Evolutionary conservation across 2,113 vertebrate species (phyloP).

Genomic region (Muscicapa adusta): DNA sequence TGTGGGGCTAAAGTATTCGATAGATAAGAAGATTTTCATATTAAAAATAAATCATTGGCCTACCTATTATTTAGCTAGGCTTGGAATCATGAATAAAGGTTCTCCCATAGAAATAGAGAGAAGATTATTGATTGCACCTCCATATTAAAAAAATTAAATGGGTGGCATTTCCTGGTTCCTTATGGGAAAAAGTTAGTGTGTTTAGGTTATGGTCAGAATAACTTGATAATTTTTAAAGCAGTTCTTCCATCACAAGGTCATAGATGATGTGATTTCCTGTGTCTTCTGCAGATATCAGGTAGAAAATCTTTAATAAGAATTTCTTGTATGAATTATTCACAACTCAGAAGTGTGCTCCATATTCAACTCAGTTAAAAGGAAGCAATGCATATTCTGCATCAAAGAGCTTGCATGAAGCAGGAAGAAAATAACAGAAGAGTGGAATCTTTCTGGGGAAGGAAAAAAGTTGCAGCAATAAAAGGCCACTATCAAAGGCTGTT

Average conservation of each 20-base stretch:
- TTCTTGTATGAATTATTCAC: conserved; percentile 21
- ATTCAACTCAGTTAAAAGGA: conserved; percentile 10
- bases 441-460: neutral
- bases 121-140: conserved; percentile 46
- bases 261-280: neutral
- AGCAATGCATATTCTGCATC: neutral
- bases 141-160: conserved; percentile 24
- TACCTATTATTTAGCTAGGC: conserved; percentile 70
- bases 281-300: neutral
- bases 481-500: neutral
- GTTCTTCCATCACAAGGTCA: conserved; percentile 2
- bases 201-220: conserved; percentile 33
- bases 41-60: conserved; percentile 79
- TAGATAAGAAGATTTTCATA: conserved; percentile 75
- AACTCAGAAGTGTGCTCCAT: neutral
- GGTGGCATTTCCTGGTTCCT: conserved; percentile 29
- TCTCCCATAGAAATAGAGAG: conserved; percentile 2
- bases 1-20: conserved; percentile 74
- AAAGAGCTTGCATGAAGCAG: neutral
- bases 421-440: neutral
- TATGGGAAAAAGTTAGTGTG: conserved; percentile 6
- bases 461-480: conserved; percentile 32
- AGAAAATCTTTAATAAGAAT: neutral
- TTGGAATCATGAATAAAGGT: conserved; percentile 60
- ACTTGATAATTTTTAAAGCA: conserved; percentile 17